Evolutionary conservation across 2,888 invertebrate genomes (phyloP).

Genomic region (Auanema freiburgensis): DNA sequence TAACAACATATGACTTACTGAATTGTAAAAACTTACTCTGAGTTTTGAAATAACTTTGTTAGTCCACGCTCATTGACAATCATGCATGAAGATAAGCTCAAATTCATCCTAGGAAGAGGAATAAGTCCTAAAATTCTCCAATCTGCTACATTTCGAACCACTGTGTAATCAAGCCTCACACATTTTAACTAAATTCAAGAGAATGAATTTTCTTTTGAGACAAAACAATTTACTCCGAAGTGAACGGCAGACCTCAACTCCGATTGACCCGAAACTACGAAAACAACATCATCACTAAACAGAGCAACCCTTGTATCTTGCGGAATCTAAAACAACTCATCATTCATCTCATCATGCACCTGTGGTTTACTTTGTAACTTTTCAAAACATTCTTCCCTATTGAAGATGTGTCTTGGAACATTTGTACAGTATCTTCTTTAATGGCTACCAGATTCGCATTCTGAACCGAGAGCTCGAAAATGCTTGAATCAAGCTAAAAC

Average conservation of each 20-base stretch:
- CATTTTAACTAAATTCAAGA: slow-evolving; percentile 23
- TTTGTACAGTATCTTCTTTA: background rate
- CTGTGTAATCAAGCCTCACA: slow-evolving; percentile 35
- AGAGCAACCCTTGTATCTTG: slow-evolving; percentile 37
- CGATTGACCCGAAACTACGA: slow-evolving; percentile 34
- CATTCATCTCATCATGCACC: background rate
- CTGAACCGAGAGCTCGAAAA: slow-evolving; percentile 3
- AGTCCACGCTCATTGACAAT: slow-evolving; percentile 46
- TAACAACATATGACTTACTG: slow-evolving; percentile 19
- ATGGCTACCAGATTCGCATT: slow-evolving; percentile 8
- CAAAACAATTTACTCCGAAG: slow-evolving; percentile 30
- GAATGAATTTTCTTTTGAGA: background rate
- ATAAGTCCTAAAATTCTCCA: slow-evolving; percentile 45
- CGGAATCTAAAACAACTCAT: slow-evolving; percentile 29
- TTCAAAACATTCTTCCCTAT: slow-evolving; percentile 1
- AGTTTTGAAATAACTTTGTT: slow-evolving; percentile 32
- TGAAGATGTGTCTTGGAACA: background rate
- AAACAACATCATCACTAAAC: slow-evolving; percentile 34
- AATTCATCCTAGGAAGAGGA: slow-evolving; percentile 25
- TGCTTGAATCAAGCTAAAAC: slow-evolving; percentile 8
- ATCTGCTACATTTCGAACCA: slow-evolving; percentile 28
- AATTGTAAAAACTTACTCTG: background rate
- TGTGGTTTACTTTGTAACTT: slow-evolving; percentile 2
- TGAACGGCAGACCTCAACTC: slow-evolving; percentile 38
- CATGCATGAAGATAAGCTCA: slow-evolving; percentile 35